Evolutionary conservation across 2,888 invertebrate genomes (phyloP), one percentile per base, ranked within the genome.

Genomic region (Sarcophaga variegata): DNA sequence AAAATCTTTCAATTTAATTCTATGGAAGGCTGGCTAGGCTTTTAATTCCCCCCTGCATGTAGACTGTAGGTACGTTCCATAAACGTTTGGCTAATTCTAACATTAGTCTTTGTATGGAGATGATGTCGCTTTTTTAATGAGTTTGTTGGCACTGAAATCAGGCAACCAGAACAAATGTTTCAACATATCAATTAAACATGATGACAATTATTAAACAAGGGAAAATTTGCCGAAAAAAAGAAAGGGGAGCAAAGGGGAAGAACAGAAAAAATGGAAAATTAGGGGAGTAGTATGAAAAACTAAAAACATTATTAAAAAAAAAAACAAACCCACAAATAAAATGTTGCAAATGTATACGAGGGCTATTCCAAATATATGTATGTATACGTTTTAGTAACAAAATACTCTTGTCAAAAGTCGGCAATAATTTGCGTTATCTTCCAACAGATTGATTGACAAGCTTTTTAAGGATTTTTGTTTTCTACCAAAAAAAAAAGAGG

Each of bases 121-220:
- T 54, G 54, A 14, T 54, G 12, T 54, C 17, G 17, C 17, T 14
- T 0, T 47, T 60, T 64, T 47, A 72, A 77, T 77, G 66, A 71
- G 77, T 77, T 72, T 83, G 66, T 78, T 72, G 66, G 66, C 77
- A 49, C 37, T 49, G 12, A 63, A 54, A 67, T 54, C 25, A 45
- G 37, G 66, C 45, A 72, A 81, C 14, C 81, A 22, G 63, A 63
- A 54, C 37, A 47, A 75, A 67, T 25, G 67, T 45, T 62, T 67
- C 14, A 74, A 69, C 74, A 74, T 49, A 67, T 81, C 49, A 82
- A 77, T 76, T 81, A 63, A 82, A 47, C 45, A 71, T 62, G 49
- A 67, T 25, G 72, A 62, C 62, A 66, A 64, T 66, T 59, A 49
- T 72, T 37, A 20, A 60, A 72, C 6, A 25, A 4, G 25, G 8